Base-by-base conservation (phyloP, 2,888 invertebrate genomes). In the Beris morrisii region DNA sequence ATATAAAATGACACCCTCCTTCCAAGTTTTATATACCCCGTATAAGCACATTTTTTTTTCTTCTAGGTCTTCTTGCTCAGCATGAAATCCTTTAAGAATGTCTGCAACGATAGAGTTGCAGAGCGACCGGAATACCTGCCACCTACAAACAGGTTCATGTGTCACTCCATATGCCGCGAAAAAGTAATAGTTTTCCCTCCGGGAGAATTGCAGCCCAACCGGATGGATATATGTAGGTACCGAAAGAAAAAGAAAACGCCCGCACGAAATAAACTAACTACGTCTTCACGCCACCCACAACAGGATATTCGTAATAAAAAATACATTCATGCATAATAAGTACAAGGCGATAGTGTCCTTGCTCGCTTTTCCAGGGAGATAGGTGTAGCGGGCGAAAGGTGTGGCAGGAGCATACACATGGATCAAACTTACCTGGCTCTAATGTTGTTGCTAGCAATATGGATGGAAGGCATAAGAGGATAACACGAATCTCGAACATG, bases 391-490 rank as follows among this genome's bases (percentile, higher is more conserved):
- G 38, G 5, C 1, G 9, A 9, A 7, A 9, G 7, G 9, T 38
- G 38, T 38, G 48, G 12, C 3, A 2, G 13, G 48, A 48, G 13
- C 15, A 2, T 48, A 48, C 5, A 45, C 5, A 38, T 38, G 38
- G 38, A 38, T 38, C 38, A 43, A 7, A 74, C 74, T 75, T 72
- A 81, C 81, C 80, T 77, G 81, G 80, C 74, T 81, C 80, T 72
- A 79, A 72, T 66, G 81, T 81, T 69, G 81, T 81, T 73, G 81
- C 81, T 75, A 81, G 74, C 69, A 81, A 73, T 72, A 81, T 76
- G 70, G 80, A 79, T 74, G 81, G 81, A 75, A 81, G 78, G 77
- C 80, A 81, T 72, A 81, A 76, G 70, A 81, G 73, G 69, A 81
- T 75, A 69, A 81, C 76, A 71, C 80, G 78, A 73, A 81, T 75